phyloP scores from a whole-genome alignment of 2,797 vertebrate species.

The Pangasius sanitwongsei region DNA sequence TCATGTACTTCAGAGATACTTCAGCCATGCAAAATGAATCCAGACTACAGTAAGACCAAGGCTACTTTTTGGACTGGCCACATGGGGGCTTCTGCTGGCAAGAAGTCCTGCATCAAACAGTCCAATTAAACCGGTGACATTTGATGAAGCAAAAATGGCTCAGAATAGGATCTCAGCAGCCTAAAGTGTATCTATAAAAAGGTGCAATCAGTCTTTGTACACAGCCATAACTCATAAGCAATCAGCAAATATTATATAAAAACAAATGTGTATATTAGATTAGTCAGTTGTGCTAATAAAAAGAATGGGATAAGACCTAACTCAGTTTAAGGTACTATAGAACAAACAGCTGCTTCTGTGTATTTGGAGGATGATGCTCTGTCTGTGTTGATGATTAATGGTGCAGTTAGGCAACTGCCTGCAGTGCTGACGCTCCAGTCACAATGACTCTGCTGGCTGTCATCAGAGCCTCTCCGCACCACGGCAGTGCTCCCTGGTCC shows the following conservation, averaged over 20 bases:
- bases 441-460: conserved; percentile 53
- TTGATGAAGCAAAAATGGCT: conserved; percentile 10
- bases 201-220: neutral
- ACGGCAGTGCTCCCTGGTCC: conserved; percentile 45
- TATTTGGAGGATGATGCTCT: conserved; percentile 44
- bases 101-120: neutral
- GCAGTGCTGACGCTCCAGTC: conserved; percentile 53
- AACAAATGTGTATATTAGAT: neutral
- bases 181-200: neutral
- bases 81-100: conserved; percentile 27
- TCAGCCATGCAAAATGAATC: conserved; percentile 19
- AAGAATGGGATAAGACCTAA: conserved; percentile 7
- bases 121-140: conserved; percentile 1
- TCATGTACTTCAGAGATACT: conserved; percentile 38
- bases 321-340: conserved; percentile 14
- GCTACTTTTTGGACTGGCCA: conserved; percentile 22
- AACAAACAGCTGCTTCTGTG: conserved; percentile 44
- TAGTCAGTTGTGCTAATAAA: neutral
- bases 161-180: neutral
- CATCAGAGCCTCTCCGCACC: conserved; percentile 40
- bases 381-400: conserved; percentile 61
- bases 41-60: conserved; percentile 13
- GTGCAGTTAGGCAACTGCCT: conserved; percentile 56
- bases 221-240: neutral
- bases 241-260: neutral